Conservation (phyloP, 1,140 invertebrate genomes). For the Drosophila obscura region DNA sequence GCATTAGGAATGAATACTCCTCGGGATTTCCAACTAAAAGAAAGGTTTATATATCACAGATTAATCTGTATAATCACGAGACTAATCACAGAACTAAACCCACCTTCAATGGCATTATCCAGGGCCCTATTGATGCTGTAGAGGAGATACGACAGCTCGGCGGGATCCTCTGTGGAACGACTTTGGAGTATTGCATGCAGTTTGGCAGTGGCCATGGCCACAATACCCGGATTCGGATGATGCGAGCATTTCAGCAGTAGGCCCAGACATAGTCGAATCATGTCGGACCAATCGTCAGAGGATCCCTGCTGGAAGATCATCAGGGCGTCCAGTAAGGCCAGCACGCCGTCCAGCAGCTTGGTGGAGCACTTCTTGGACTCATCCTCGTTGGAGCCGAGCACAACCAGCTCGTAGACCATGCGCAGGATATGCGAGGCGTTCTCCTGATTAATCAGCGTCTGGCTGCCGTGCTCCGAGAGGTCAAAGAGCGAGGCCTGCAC, state of each 20-base stretch:
- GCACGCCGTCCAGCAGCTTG: constrained; percentile 86
- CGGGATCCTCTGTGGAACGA: constrained; percentile 84
- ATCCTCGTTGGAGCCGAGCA: constrained; percentile 85
- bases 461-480: constrained; percentile 85
- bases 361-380: constrained; percentile 85
- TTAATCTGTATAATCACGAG: not conserved
- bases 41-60: not conserved
- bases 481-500: constrained; percentile 86
- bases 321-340: constrained; percentile 84
- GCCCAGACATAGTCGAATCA: constrained; percentile 84
- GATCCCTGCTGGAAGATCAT: constrained; percentile 85
- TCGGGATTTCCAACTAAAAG: constrained; percentile 85
- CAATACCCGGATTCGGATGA: constrained; percentile 85
- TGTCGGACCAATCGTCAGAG: constrained; percentile 86
- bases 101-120: constrained; percentile 84
- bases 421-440: constrained; percentile 86
- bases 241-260: constrained; percentile 86
- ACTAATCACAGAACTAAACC: not conserved
- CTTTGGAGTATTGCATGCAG: constrained; percentile 87
- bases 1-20: constrained; percentile 87
- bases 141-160: constrained; percentile 86
- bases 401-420: constrained; percentile 86
- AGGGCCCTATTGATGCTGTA: constrained; percentile 83
- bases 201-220: constrained; percentile 87
- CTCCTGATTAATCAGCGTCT: constrained; percentile 83